A percentile compares a stretch with the other conserved stretches of the same genome.
Conservation (phyloP, 2,888 invertebrate species). For the Drosophila incognita region DNA sequence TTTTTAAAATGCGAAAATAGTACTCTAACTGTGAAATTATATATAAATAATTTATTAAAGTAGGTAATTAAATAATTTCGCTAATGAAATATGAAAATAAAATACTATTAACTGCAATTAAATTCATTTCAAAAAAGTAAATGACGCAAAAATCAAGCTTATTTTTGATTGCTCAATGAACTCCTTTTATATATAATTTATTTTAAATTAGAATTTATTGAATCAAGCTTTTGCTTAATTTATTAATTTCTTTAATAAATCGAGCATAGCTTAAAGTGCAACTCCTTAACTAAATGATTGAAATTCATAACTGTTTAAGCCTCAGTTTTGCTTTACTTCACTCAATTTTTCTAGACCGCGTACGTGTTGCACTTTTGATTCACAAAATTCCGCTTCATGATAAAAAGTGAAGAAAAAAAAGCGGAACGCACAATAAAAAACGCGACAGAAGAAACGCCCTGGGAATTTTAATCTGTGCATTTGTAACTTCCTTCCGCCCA, state of each 20-base stretch:
- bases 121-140: neutral
- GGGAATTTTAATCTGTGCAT: constrained; percentile 69
- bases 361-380: constrained; percentile 62
- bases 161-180: neutral
- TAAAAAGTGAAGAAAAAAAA: neutral
- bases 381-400: constrained; percentile 37
- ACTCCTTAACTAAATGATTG: neutral
- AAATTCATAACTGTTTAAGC: constrained; percentile 15
- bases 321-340: constrained; percentile 8
- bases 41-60: neutral
- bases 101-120: neutral
- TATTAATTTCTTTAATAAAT: neutral
- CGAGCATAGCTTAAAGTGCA: neutral
- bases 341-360: constrained; percentile 28
- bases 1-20: neutral
- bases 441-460: constrained; percentile 55
- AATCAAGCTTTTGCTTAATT: neutral
- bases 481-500: constrained; percentile 69
- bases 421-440: constrained; percentile 46
- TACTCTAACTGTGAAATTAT: neutral
- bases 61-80: neutral
- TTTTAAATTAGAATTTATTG: neutral
- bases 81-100: neutral
- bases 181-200: neutral
- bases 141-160: neutral